Evolutionary conservation across 2,797 vertebrate species (phyloP).

Genomic region (Anolis apletophallus): DNA sequence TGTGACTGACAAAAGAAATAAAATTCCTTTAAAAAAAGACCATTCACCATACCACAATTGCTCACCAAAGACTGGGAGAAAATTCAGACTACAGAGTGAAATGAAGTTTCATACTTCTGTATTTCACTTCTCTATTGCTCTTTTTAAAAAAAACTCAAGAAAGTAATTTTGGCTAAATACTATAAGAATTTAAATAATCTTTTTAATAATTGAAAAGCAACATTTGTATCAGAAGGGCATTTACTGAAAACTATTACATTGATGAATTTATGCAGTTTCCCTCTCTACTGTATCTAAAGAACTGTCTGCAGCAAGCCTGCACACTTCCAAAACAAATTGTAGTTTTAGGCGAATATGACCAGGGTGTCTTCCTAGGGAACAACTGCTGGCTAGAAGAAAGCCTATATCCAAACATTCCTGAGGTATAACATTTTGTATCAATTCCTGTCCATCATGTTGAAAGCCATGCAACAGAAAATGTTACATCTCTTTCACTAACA

Average conservation of each 20-base stretch:
- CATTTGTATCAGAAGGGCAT: neutral
- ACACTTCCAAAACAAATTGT: neutral
- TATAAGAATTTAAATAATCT: neutral
- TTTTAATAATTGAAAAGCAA: constrained; percentile 2
- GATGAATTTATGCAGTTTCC: neutral
- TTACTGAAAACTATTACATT: constrained; percentile 13
- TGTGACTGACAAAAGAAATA: constrained; percentile 29
- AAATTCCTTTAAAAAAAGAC: constrained; percentile 31
- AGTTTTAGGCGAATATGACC: neutral
- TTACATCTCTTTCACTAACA: constrained; percentile 19
- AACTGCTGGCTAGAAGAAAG: constrained; percentile 6
- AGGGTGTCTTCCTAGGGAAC: neutral
- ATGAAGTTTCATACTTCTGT: constrained; percentile 4
- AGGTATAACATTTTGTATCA: neutral
- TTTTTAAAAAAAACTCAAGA: neutral
- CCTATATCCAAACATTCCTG: neutral
- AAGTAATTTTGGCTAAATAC: neutral
- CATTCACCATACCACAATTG: constrained; percentile 22
- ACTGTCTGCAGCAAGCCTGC: constrained; percentile 22
- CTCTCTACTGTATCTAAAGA: constrained; percentile 1
- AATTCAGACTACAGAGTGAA: constrained; percentile 4
- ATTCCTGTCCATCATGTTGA: neutral
- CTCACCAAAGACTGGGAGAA: constrained; percentile 16
- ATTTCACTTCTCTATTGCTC: neutral
- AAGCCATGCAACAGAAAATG: constrained; percentile 29